Conservation (phyloP, 2,888 invertebrate species). For the Caenorhabditis sp. region DNA sequence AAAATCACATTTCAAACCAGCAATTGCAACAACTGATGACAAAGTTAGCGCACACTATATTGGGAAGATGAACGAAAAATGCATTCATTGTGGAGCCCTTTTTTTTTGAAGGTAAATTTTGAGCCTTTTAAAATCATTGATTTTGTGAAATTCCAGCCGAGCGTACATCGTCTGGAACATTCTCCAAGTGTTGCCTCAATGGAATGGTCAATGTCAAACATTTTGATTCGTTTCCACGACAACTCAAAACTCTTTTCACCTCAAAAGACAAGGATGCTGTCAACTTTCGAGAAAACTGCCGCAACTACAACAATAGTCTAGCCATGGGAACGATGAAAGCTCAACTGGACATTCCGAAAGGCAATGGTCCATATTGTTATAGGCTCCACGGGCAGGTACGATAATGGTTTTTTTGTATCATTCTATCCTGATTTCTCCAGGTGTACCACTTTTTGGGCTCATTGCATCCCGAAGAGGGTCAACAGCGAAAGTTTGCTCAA, state of each 20-base stretch:
- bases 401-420: background rate
- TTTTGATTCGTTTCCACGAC: background rate
- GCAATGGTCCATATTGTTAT: conserved; percentile 35
- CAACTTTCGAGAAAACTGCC: background rate
- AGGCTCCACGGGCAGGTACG: conserved; percentile 28
- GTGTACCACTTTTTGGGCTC: conserved; percentile 13
- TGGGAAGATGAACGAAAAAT: background rate
- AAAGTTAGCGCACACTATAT: background rate
- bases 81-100: background rate
- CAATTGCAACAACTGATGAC: no score
- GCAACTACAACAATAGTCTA: conserved; percentile 30
- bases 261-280: background rate
- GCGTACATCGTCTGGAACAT: background rate
- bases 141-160: no score
- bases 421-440: background rate
- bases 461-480: conserved; percentile 8
- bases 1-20: no score
- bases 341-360: conserved; percentile 14
- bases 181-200: background rate
- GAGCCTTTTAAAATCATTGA: no score
- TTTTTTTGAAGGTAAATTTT: no score
- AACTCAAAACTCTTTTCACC: background rate
- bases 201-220: background rate
- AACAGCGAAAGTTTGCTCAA: conserved; percentile 9
- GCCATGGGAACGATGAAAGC: conserved; percentile 36